Conservation (phyloP, 2,113 vertebrate species). For the human region GRCh38 chr5:104159501-104160000, state of each 20-base stretch:
- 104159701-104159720: slow-evolving; percentile 29
- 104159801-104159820: slow-evolving; percentile 63
- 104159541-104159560: background rate
- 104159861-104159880: slow-evolving; percentile 64
- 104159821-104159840: slow-evolving; percentile 68
- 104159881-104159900: slow-evolving; percentile 75
- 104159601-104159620: slow-evolving; percentile 41
- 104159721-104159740: slow-evolving; percentile 26
- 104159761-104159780: slow-evolving; percentile 46
- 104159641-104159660: background rate
- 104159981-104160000: slow-evolving; percentile 63
- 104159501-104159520: background rate
- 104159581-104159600: background rate
- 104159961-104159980: slow-evolving; percentile 52
- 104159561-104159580: background rate
- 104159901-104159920: slow-evolving; percentile 65
- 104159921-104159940: slow-evolving; percentile 63
- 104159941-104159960: slow-evolving; percentile 63
- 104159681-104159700: background rate
- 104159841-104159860: slow-evolving; percentile 57
- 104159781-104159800: slow-evolving; percentile 57
- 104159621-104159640: background rate
- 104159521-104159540: background rate
- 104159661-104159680: background rate
- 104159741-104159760: background rate